These are phyloP conservation scores for Coregonus sp. DNA, from an alignment of 2,797 vertebrate genomes.

Conservation along the genomic window DNA sequence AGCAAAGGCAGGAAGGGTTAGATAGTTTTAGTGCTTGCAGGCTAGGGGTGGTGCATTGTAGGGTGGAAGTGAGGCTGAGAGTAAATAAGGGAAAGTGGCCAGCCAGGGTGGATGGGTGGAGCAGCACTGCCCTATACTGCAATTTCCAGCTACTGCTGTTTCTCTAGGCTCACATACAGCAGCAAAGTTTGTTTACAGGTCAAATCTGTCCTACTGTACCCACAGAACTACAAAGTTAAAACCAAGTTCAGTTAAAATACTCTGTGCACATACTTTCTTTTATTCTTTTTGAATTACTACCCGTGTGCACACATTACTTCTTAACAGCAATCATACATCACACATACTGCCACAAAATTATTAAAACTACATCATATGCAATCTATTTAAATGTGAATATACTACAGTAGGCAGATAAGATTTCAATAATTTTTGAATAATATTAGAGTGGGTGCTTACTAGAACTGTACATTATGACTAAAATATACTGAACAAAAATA, in stretches of 20 bases:
- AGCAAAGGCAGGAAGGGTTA: slow-evolving; percentile 45
- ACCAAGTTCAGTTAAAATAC: background rate
- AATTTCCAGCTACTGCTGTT: background rate
- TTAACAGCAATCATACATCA: slow-evolving; percentile 12
- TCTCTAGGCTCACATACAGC: slow-evolving; percentile 1
- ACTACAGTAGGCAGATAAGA: background rate
- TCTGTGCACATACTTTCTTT: background rate
- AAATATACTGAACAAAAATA: background rate
- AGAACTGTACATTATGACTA: background rate
- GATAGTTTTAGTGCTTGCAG: slow-evolving; percentile 57
- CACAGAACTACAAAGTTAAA: slow-evolving; percentile 10
- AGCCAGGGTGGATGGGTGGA: slow-evolving; percentile 66
- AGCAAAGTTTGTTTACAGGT: background rate
- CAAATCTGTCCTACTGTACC: background rate
- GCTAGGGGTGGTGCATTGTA: slow-evolving; percentile 36
- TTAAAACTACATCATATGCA: background rate
- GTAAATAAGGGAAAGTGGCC: slow-evolving; percentile 41
- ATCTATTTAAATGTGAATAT: background rate
- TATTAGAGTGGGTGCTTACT: background rate
- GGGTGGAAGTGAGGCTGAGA: slow-evolving; percentile 51
- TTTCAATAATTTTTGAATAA: background rate
- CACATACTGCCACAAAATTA: slow-evolving; percentile 1
- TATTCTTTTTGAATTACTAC: slow-evolving; percentile 1
- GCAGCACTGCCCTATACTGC: slow-evolving; percentile 59
- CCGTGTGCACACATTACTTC: slow-evolving; percentile 10